Percentiles rank a stretch among this genome's conserved stretches.
phyloP scores from a whole-genome alignment of 2,888 invertebrate species.

The Cryptus viduatorius region DNA sequence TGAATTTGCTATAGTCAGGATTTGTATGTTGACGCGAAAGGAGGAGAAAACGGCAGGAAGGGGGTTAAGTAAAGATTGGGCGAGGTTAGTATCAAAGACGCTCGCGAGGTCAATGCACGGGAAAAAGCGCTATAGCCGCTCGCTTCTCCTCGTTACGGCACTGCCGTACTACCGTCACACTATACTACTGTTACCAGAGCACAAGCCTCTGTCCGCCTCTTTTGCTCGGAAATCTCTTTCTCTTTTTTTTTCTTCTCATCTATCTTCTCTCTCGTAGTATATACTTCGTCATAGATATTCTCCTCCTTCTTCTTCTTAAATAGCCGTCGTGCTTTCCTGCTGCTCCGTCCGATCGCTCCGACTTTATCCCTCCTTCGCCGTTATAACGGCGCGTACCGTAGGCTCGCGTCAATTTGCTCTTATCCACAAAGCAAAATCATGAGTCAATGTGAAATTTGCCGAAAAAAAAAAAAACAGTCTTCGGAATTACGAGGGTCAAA shows the following conservation, averaged over 20 bases:
- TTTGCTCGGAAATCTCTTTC: conserved; percentile 71
- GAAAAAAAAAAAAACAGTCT: not conserved
- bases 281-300: conserved; percentile 5
- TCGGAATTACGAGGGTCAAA: not conserved
- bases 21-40: conserved; percentile 46
- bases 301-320: conserved; percentile 19
- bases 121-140: conserved; percentile 77
- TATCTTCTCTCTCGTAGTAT: conserved; percentile 38
- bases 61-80: conserved; percentile 74
- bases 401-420: conserved; percentile 19
- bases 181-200: conserved; percentile 76
- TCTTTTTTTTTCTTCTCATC: conserved; percentile 2
- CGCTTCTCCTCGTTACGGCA: conserved; percentile 74
- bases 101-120: conserved; percentile 82
- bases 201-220: conserved; percentile 61
- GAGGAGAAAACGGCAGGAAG: conserved; percentile 67
- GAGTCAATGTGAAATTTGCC: not conserved
- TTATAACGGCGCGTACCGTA: conserved; percentile 11
- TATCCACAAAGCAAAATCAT: conserved; percentile 1
- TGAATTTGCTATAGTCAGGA: not conserved
- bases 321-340: conserved; percentile 35
- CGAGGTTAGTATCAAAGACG: conserved; percentile 81
- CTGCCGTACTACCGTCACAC: conserved; percentile 73
- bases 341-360: conserved; percentile 42
- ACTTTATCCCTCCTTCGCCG: conserved; percentile 14